These are phyloP conservation scores for Drosophila gaucha DNA, from an alignment of 2,888 invertebrate species.

Conservation along the genomic window DNA sequence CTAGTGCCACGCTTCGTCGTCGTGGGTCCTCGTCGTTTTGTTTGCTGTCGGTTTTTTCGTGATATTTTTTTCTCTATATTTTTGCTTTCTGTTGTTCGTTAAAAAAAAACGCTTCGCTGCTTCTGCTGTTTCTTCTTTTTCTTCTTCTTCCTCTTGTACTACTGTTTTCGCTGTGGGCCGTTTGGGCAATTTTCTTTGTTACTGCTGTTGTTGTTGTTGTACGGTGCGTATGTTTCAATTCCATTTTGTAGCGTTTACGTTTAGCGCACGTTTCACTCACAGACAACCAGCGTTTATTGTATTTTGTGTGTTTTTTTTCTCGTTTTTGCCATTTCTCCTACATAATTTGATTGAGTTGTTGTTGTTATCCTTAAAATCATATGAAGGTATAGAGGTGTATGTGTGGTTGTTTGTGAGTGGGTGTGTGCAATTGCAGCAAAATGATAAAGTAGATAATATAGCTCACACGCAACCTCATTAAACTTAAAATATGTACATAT, in stretches of 20 bases:
- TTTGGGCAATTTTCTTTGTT: constrained; percentile 40
- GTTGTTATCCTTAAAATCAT: background rate
- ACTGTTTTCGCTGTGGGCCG: constrained; percentile 36
- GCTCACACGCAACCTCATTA: background rate
- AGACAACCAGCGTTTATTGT: constrained; percentile 14
- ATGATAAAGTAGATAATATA: background rate
- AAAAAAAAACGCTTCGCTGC: constrained; percentile 16
- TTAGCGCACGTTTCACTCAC: constrained; percentile 24
- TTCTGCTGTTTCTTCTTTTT: constrained; percentile 7
- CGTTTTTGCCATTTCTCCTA: background rate
- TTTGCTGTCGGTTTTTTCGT: constrained; percentile 19
- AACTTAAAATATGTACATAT: background rate
- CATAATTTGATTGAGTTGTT: constrained; percentile 21
- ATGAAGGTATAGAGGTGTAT: too few relatives aligned
- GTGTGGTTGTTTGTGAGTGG: background rate
- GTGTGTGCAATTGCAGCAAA: background rate
- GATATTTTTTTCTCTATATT: constrained; percentile 14
- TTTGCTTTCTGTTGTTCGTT: constrained; percentile 11
- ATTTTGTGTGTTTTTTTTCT: background rate
- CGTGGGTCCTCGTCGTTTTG: constrained; percentile 32
- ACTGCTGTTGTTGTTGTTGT: constrained; percentile 6
- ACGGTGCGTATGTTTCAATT: constrained; percentile 53
- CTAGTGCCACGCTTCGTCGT: constrained; percentile 28
- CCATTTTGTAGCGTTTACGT: constrained; percentile 22
- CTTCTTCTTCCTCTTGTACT: constrained; percentile 21